Evolutionary conservation across 2,888 invertebrate genomes (phyloP).

Genomic region (Macrosiphum euphorbiae): DNA sequence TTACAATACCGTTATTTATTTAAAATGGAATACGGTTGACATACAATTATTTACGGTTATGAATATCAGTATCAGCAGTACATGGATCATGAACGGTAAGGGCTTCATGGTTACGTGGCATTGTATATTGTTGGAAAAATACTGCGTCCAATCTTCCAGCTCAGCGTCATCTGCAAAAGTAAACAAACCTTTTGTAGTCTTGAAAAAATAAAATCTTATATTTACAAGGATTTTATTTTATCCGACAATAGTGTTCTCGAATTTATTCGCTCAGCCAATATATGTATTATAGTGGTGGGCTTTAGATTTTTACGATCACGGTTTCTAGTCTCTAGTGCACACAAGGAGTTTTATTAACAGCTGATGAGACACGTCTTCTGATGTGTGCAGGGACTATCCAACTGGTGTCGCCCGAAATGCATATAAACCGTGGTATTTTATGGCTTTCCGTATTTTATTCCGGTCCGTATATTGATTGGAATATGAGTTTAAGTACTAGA

Average conservation of each 20-base stretch:
- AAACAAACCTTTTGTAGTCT: background rate
- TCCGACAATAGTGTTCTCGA: background rate
- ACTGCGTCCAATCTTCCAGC: background rate
- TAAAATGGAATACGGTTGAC: background rate
- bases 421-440: background rate
- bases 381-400: background rate
- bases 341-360: background rate
- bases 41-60: conserved; percentile 38
- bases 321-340: background rate
- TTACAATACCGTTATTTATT: background rate
- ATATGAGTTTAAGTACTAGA: background rate
- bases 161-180: conserved; percentile 47
- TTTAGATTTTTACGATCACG: background rate
- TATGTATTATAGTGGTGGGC: background rate
- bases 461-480: background rate
- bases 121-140: background rate
- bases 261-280: background rate
- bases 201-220: background rate
- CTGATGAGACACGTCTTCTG: background rate
- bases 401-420: background rate
- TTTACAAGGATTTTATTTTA: conserved; percentile 5
- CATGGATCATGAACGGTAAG: conserved; percentile 9
- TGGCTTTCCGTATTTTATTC: background rate
- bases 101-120: conserved; percentile 54
- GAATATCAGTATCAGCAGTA: conserved; percentile 33